Evolutionary conservation across 92 coral and sea anemone species (phyloP), one percentile per base, ranked within the genome.

Genomic region (Actinostola sp.): DNA sequence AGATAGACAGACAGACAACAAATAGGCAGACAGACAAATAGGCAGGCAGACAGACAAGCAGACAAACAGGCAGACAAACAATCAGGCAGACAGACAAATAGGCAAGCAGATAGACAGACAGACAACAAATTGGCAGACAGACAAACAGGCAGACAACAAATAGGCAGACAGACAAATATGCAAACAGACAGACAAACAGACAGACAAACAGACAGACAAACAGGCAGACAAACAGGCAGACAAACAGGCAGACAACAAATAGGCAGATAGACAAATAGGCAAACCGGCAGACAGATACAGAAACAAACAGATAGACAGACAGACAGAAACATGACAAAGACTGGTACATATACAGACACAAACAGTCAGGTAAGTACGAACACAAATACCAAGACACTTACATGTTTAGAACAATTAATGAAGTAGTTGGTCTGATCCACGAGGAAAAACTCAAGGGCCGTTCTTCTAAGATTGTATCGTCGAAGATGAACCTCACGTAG

Each of bases 341-440:
- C 41, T 19, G n/a, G 38, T 16, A 36, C 44, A 4, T 1, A 51
- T 21, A 51, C 13, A 51, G 66, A 30, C 43, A 31, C 41, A 25
- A 45, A 61, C 67, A 15, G 44, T 2, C 33, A 62, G 33, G 31
- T 56, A 65, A 3, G 25, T 7, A 39, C 14, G 45, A 39, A 39
- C 45, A 39, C 8, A 39, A 39, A 39, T 7, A 39, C 15, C n/a
- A 14, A 51, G 23, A 48, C 32, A 32, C 71, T n/a, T 69, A 91
- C 98, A 92, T 94, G 90, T 63, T 94, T 94, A 64, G 84, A 76
- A 76, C 85, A 91, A 72, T 94, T 94, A 32, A 94, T 73, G 29
- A 94, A 94, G 73, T 94, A 94, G 86, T 94, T 94, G 32, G 97
- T 94, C 80, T 94, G 98, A 67, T 94, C 98, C 34, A 86, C 79